These are phyloP conservation scores for Columbina picui DNA, from an alignment of 2,113 vertebrate species.

Conservation along the genomic window DNA sequence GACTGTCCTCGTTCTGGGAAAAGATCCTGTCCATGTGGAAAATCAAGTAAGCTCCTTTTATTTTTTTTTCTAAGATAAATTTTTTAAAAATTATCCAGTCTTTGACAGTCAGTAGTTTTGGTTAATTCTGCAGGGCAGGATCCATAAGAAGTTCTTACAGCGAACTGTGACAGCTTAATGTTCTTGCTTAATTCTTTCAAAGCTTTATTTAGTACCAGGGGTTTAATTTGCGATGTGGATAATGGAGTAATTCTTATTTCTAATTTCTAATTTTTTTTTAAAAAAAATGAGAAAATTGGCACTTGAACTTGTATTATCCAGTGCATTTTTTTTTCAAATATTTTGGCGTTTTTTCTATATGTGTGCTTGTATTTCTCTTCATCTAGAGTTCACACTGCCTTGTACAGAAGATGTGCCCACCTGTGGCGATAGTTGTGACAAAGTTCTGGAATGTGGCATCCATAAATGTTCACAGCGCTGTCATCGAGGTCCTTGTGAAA, in stretches of 20 bases:
- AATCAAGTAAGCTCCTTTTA: constrained; percentile 80
- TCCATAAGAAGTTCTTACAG: neutral
- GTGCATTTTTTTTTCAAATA: neutral
- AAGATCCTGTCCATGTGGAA: constrained; percentile 91
- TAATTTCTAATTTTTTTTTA: too few species aligned
- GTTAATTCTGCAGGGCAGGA: neutral
- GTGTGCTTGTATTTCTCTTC: neutral
- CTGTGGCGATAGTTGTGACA: constrained; percentile 95
- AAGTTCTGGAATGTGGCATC: constrained; percentile 87
- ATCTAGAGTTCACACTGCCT: constrained; percentile 86
- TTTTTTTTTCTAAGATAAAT: neutral
- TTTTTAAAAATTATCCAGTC: neutral
- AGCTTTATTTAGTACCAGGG: neutral
- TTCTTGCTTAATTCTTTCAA: neutral
- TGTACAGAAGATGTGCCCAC: constrained; percentile 93
- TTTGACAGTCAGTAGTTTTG: neutral
- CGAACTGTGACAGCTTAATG: neutral
- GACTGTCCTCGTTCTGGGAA: constrained; percentile 91
- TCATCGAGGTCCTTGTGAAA: constrained; percentile 93
- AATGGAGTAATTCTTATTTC: neutral
- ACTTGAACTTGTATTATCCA: neutral
- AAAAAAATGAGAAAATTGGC: neutral
- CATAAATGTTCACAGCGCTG: constrained; percentile 96
- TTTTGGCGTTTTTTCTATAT: neutral
- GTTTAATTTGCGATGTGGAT: neutral